phyloP scores from a whole-genome alignment of 2,797 vertebrate genomes.

The Xenops minutus region DNA sequence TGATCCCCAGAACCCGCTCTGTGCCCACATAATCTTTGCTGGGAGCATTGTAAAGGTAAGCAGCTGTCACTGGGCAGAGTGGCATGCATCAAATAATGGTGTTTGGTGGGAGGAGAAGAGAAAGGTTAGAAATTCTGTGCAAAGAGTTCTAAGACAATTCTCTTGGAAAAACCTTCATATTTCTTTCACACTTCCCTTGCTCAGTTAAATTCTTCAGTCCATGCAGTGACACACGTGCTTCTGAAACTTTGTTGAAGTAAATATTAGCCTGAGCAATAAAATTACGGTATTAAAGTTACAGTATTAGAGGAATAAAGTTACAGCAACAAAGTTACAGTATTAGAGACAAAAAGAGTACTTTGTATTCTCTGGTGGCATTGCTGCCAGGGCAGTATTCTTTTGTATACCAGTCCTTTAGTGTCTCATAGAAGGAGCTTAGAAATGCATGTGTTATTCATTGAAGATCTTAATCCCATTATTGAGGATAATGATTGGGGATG shows the following conservation, averaged over 20 bases:
- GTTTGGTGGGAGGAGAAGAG: not conserved
- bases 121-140: not conserved
- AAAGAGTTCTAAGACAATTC: not conserved
- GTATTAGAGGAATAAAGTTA: not conserved
- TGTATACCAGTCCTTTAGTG: not conserved
- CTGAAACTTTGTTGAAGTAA: not conserved
- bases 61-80: not conserved
- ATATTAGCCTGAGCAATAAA: not conserved
- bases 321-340: not conserved
- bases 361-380: not conserved
- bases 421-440: not conserved
- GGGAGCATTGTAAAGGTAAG: slow-evolving; percentile 86
- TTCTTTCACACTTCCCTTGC: not conserved
- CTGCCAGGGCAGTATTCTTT: not conserved
- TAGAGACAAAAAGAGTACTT: not conserved
- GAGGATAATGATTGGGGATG: not conserved
- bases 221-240: fast-evolving
- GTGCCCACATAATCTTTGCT: slow-evolving; percentile 88
- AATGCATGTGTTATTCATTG: not conserved
- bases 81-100: not conserved
- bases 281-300: not conserved
- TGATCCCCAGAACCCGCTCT: slow-evolving; percentile 93
- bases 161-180: not conserved
- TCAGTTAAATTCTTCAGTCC: not conserved
- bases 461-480: not conserved